These are phyloP conservation scores for Clarias gariepinus DNA, from an alignment of 2,113 vertebrate species.

Conservation along the genomic window DNA sequence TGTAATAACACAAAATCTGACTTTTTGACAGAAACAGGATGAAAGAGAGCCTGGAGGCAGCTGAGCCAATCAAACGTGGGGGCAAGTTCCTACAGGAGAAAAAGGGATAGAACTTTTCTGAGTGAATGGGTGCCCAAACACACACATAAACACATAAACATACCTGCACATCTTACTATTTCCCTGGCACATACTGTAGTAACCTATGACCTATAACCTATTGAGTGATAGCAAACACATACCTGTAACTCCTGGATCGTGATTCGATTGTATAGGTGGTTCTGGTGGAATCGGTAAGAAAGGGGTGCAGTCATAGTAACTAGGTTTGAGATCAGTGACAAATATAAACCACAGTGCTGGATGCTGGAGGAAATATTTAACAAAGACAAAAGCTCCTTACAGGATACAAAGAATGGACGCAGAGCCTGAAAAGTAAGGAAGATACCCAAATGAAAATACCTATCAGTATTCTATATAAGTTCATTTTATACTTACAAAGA, in stretches of 20 bases:
- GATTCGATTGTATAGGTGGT: constrained; percentile 74
- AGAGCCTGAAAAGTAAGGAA: constrained; percentile 64
- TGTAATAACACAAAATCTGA: constrained; percentile 80
- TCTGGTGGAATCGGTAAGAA: constrained; percentile 65
- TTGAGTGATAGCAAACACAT: neutral
- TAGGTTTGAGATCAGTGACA: constrained; percentile 82
- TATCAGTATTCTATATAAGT: neutral
- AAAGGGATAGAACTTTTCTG: constrained; percentile 30
- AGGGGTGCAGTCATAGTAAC: constrained; percentile 72
- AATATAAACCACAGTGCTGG: constrained; percentile 68
- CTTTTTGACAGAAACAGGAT: constrained; percentile 71
- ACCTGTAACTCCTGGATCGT: constrained; percentile 85
- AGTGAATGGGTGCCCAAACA: neutral
- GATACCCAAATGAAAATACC: constrained; percentile 47
- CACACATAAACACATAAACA: constrained; percentile 6
- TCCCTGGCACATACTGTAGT: neutral
- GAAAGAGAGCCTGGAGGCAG: constrained; percentile 80
- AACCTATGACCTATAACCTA: neutral
- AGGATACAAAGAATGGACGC: constrained; percentile 75
- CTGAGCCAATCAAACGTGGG: constrained; percentile 86
- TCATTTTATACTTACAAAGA: no score
- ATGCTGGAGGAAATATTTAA: constrained; percentile 68
- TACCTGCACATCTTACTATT: neutral
- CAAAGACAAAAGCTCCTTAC: constrained; percentile 71
- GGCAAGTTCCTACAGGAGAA: constrained; percentile 73